Evolutionary conservation across 2,888 invertebrate genomes (phyloP), one percentile per base, ranked within the genome.

Genomic region (Volucella inflata): DNA sequence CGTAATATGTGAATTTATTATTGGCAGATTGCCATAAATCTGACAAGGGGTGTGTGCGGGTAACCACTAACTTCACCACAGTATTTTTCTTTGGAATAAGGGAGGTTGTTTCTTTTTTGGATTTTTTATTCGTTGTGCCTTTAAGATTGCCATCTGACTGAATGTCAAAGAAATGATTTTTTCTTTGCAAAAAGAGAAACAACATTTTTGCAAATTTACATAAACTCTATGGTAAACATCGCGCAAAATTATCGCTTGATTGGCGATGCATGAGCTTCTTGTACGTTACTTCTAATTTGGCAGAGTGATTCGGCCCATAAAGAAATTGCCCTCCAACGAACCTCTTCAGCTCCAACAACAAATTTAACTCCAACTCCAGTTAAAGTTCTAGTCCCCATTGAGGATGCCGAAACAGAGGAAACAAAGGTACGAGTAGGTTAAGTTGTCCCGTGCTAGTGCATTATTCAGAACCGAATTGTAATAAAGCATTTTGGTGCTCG

Each of bases 391-490:
- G n/a, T 14, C 48, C n/a, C 16, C 36, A 53, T 10, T 11, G 30
- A n/a, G 30, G 8, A 10, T 17, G 16, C 11, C 55, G 17, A 42
- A 17, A 40, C 42, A 76, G 64, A 46, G 64, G 62, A 81, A 62
- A 51, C 36, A 72, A 85, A 85, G 80, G 81, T 81, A 81, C 62
- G 87, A 79, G 75, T 76, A 87, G 85, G 87, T 87, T 88, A 87
- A 88, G 88, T 87, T 87, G 87, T 87, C 87, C 83, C 67, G 77
- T 82, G 71, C 87, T 88, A 87, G 88, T 88, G 88, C 88, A 88
- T 88, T 88, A 88, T 88, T 88, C 88, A 88, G 81, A 64, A 79
- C 62, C 82, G 76, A 87, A 87, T 88, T 88, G 88, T 88, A 88
- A 88, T 88, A 88, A 88, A 88, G 88, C 88, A 88, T 88, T 88